Base-by-base conservation (phyloP, 2,797 vertebrate species). In the Pteropus rufus region DNA sequence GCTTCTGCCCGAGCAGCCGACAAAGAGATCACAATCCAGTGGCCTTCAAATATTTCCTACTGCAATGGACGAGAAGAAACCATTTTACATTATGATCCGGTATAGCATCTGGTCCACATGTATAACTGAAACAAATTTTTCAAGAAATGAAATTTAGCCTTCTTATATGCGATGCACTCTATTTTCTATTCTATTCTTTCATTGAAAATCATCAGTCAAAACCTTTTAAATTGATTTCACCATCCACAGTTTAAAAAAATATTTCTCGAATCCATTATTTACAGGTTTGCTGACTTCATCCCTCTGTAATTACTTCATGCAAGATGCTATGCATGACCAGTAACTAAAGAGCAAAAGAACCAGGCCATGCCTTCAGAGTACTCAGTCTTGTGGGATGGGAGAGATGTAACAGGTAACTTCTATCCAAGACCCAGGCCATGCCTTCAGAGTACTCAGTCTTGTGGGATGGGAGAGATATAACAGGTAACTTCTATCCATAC, bases 181-280 rank as follows among this genome's bases (percentile, higher is more conserved):
- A 18, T 72, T 92, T 96, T 92, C 52, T 65, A 44, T 75, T 82
- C 12, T 73, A 21, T 70, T 94, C 36, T 90, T 95, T 60, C 64
- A 80, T 36, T 86, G 92, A 67, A 89, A 96, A 85, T 69, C 58
- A 67, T 73, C 70, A 62, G 72, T 58, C 21, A 67, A 41, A 92
- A 58, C 29, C 62, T 92, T 93, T 88, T 82, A 70, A 69, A 85
- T 84, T 84, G 80, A 92, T 94, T 95, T 95, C 29, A 72, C 54
- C 31, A 82, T 44, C 29, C 62, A 56, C 1, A 12, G 69, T 76
- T 89, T 96, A 70, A 90, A 77, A 92, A 94, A 91, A n/a, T 21
- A 62, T 75, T 81, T 79, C 67, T 75, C 82, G 46, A 79, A 89
- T 88, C 62, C 52, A 83, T 70, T 94, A 58, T 81, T 84, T 89